Percentiles rank a stretch among this genome's conserved stretches.
Conservation (phyloP, 1,140 invertebrate species). For the Drosophila triauraria region DNA sequence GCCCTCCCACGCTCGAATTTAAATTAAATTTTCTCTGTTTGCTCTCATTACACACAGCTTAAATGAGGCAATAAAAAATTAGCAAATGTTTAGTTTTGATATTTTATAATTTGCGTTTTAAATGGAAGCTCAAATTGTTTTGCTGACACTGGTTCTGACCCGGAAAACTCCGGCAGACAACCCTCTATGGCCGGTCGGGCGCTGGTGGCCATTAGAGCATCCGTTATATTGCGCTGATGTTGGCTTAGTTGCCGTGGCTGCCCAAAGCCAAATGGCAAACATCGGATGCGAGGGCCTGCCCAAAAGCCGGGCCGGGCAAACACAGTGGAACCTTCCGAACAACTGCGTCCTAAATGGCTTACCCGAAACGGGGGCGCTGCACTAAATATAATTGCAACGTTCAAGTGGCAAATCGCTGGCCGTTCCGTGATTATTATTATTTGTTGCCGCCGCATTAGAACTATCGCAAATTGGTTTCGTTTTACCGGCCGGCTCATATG, state of each 20-base stretch:
- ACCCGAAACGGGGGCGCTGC: slow-evolving; percentile 20
- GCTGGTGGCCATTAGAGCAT: slow-evolving; percentile 24
- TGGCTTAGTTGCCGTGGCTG: slow-evolving; percentile 38
- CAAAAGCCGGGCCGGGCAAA: slow-evolving; percentile 28
- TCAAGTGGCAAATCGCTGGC: slow-evolving; percentile 66
- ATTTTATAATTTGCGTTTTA: slow-evolving; percentile 65
- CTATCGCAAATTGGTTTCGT: slow-evolving; percentile 68
- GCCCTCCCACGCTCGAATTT: slow-evolving; percentile 5
- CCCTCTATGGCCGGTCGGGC: slow-evolving; percentile 2
- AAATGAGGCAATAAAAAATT: slow-evolving; percentile 21
- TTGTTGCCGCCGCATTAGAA: slow-evolving; percentile 59
- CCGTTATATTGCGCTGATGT: slow-evolving; percentile 37
- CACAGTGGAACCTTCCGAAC: slow-evolving; percentile 10
- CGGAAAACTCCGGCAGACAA: slow-evolving; percentile 21
- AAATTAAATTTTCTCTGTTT: slow-evolving; percentile 51
- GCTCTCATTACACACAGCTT: slow-evolving; percentile 56
- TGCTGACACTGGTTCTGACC: slow-evolving; percentile 55
- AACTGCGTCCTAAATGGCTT: slow-evolving; percentile 24
- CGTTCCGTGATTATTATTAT: slow-evolving; percentile 63
- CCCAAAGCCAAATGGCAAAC: slow-evolving; percentile 54
- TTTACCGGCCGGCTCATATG: slow-evolving; percentile 26
- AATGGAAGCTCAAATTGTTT: slow-evolving; percentile 63
- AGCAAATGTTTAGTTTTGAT: slow-evolving; percentile 61
- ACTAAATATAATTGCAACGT: slow-evolving; percentile 71
- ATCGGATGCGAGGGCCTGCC: slow-evolving; percentile 28